These are phyloP conservation scores for human (Homo sapiens) DNA, from an alignment of 2,113 vertebrate species.

Conservation along the genomic window DNA sequence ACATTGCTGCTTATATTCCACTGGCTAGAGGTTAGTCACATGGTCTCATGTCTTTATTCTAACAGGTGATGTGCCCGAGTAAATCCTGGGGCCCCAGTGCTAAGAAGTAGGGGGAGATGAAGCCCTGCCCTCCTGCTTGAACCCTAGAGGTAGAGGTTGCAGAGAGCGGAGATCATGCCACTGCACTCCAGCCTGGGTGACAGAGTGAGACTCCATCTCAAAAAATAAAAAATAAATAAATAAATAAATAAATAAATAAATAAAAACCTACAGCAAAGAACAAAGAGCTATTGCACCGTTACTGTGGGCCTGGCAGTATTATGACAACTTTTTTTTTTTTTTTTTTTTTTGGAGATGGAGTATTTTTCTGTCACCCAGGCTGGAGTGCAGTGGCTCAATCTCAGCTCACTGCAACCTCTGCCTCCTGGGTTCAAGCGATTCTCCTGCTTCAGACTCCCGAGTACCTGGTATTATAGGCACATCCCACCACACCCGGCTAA, in stretches of 20 bases:
- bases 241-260: background rate
- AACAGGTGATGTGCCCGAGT: background rate
- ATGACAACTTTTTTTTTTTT: no score
- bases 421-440: no score
- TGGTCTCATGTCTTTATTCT: background rate
- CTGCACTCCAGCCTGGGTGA: background rate
- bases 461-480: no score
- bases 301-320: background rate
- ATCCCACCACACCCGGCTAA: no score
- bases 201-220: background rate
- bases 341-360: no score
- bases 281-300: background rate
- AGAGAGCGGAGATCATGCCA: no score
- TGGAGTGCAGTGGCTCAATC: no score
- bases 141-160: no score
- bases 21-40: background rate
- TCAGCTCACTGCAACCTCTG: no score
- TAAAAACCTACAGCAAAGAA: background rate
- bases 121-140: background rate
- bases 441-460: no score
- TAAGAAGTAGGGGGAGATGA: background rate
- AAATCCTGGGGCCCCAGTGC: background rate
- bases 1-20: background rate
- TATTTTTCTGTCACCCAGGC: no score
- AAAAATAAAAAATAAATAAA: background rate